Evolutionary conservation across 2,888 invertebrate genomes (phyloP), one percentile per base, ranked within the genome.

Genomic region (Smittia aterrima): DNA sequence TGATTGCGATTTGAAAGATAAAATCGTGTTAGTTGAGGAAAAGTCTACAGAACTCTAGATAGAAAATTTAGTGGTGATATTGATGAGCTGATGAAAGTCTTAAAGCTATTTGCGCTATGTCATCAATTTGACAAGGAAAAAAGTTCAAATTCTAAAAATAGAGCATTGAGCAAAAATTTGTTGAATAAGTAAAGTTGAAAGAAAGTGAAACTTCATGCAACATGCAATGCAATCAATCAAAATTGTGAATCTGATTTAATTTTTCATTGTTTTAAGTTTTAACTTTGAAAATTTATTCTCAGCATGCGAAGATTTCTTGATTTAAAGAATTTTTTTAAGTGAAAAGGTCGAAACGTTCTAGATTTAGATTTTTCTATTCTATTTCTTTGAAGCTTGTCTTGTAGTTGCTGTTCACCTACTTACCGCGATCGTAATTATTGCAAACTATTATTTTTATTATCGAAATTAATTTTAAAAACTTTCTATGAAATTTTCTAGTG

Each of bases 151-250:
- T 47, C 47, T 47, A 47, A 47, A 38, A 7, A 6, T 11, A 47
- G n/a, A 47, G 4, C 47, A 47, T 47, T 47, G 16, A 47, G 47
- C 47, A 16, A n/a, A 47, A 47, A 47, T 16, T 47, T 13, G 47
- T 47, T 47, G 13, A 47, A 6, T 47, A 47, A 47, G 47, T 38
- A 11, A 38, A n/a, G 11, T 16, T 47, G 47, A 47, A 47, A 47
- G 16, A n/a, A 47, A 47, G 9, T 47, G 13, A 64, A 64, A 64
- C n/a, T 2, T 64, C 64, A 64, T 64, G 64, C 64, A 64, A 27
- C 64, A 64, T 64, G 64, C 64, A 64, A 25, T 64, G 64, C 80
- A 84, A 76, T 79, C 16, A n/a, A n/a, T 47, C 18, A 58, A 58
- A 58, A 22, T 18, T 20, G 58, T 58, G 58, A 58, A 22, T 58